Evolutionary conservation across 2,113 vertebrate species (phyloP).

Genomic region (Turdus rufiventris): DNA sequence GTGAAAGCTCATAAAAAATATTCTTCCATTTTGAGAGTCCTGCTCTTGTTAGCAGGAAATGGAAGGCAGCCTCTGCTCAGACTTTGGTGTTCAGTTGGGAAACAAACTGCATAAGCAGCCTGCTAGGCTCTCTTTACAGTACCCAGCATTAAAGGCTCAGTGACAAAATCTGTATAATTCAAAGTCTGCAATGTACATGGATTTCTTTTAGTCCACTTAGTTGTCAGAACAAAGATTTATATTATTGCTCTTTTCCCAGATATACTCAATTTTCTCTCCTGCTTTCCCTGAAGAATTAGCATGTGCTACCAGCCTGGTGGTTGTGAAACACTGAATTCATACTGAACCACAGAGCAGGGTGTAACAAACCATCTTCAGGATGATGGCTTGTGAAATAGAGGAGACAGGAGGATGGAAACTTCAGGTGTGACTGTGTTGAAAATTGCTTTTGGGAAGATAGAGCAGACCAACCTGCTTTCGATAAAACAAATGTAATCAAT

Average conservation of each 20-base stretch:
- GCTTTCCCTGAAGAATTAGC: not conserved
- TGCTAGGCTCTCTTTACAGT: not conserved
- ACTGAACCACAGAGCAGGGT: not conserved
- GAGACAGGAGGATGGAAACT: not conserved
- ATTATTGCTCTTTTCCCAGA: not conserved
- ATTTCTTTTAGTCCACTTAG: not conserved
- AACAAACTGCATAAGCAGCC: not conserved
- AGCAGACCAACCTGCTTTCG: not conserved
- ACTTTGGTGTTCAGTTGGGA: not conserved
- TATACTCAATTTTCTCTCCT: not conserved
- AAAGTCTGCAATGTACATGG: not conserved
- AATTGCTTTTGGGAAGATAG: not conserved
- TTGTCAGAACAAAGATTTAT: not conserved
- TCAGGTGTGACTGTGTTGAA: not conserved
- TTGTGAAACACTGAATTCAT: not conserved
- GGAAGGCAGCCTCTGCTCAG: not conserved
- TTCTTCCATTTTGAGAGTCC: not conserved
- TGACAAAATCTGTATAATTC: not conserved
- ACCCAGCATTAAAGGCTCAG: not conserved
- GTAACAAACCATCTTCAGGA: not conserved
- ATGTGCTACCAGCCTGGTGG: not conserved
- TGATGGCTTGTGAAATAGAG: not conserved
- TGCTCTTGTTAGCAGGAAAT: not conserved
- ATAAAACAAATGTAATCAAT: not conserved
- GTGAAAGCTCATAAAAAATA: not conserved